Evolutionary conservation across 2,797 vertebrate species (phyloP).

Genomic region (Selene dorsalis): DNA sequence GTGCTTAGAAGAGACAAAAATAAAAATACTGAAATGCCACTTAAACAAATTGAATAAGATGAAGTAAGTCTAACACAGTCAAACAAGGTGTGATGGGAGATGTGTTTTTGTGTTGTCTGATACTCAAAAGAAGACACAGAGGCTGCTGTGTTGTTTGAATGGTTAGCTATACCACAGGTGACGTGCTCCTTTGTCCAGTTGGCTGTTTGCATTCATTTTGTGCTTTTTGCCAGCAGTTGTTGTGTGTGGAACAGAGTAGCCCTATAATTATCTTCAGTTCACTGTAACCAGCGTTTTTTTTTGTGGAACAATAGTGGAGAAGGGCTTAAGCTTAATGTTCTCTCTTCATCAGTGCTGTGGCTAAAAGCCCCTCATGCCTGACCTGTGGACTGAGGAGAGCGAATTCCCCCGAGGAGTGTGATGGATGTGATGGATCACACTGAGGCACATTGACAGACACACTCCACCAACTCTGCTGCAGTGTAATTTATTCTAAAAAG

Average conservation of each 20-base stretch:
- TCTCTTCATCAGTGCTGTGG: conserved; percentile 71
- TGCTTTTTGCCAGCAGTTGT: conserved; percentile 9
- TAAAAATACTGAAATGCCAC: neutral
- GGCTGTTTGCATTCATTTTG: conserved; percentile 26
- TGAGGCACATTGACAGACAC: conserved; percentile 68
- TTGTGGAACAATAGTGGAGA: conserved; percentile 57
- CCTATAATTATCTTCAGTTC: neutral
- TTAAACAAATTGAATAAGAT: neutral
- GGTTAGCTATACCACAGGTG: neutral
- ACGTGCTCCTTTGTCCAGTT: conserved; percentile 3
- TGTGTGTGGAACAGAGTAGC: neutral
- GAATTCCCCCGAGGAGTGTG: conserved; percentile 55
- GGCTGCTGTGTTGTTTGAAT: conserved; percentile 17
- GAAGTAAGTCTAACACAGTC: neutral
- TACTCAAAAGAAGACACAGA: conserved; percentile 15
- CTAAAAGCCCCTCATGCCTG: conserved; percentile 73
- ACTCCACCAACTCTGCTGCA: conserved; percentile 52
- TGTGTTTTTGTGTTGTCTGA: conserved; percentile 15
- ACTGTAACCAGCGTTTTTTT: conserved; percentile 53
- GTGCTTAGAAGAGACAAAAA: conserved; percentile 13
- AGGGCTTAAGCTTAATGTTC: conserved; percentile 69
- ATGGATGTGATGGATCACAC: conserved; percentile 68
- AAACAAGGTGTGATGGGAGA: neutral
- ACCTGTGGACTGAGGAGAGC: conserved; percentile 50
- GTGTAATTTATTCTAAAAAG: conserved; percentile 66